A percentile compares a stretch with the other conserved stretches of the same genome.
These are phyloP conservation scores for Nannoperca obscura DNA, from an alignment of 2,797 vertebrate species.

Conservation along the genomic window DNA sequence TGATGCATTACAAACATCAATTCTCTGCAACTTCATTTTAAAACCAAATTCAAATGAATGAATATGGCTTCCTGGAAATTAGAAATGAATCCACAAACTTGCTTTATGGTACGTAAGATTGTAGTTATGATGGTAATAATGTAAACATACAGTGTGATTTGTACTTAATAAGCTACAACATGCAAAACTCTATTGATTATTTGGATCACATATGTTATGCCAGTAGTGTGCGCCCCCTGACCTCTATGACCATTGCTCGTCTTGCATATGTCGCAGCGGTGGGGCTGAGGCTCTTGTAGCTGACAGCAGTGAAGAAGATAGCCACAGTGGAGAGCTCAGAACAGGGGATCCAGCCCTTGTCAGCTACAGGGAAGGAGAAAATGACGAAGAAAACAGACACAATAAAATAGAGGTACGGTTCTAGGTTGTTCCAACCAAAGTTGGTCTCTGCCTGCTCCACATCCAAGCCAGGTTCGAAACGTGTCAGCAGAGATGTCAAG, in stretches of 20 bases:
- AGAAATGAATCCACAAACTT: background rate
- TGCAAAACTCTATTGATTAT: background rate
- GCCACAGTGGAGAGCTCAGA: constrained; percentile 94
- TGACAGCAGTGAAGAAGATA: constrained; percentile 93
- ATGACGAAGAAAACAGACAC: constrained; percentile 95
- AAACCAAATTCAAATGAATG: background rate
- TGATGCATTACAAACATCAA: background rate
- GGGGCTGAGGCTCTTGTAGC: constrained; percentile 92
- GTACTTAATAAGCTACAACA: background rate
- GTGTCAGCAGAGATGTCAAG: constrained; percentile 92
- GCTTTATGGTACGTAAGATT: background rate
- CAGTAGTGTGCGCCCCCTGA: constrained; percentile 31
- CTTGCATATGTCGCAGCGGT: constrained; percentile 89
- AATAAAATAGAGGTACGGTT: constrained; percentile 94
- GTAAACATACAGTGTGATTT: background rate
- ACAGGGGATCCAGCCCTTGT: constrained; percentile 94
- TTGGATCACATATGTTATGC: background rate
- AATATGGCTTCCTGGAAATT: background rate
- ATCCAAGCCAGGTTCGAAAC: constrained; percentile 93
- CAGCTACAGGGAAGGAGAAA: constrained; percentile 96
- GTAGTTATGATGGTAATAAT: background rate
- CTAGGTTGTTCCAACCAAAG: constrained; percentile 97
- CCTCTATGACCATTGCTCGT: constrained; percentile 90
- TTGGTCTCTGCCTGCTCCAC: constrained; percentile 96
- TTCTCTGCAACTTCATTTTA: background rate